phyloP scores from a whole-genome alignment of 1,140 invertebrate genomes.

The Diabrotica virgifera region DNA sequence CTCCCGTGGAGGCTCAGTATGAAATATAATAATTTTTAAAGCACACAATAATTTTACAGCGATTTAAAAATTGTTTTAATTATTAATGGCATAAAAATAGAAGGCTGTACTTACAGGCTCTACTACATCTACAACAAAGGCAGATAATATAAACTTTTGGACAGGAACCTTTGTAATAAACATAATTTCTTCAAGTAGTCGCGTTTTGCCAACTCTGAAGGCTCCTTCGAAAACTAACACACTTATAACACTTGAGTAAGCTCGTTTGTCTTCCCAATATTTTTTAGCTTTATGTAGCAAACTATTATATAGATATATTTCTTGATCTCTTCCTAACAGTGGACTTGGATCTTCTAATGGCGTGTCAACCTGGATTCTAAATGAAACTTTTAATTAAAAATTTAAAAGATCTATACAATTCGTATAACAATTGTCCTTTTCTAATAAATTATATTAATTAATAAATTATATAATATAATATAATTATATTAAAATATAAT shows the following conservation, averaged over 20 bases:
- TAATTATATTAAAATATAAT: no score
- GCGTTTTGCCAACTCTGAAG: constrained; percentile 57
- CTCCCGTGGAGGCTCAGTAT: no score
- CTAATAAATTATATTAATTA: no score
- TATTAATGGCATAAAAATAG: no score
- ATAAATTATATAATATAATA: no score
- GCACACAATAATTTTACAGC: background rate
- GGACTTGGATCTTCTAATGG: constrained; percentile 19
- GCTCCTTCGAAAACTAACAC: constrained; percentile 51
- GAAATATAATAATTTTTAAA: constrained; percentile 6
- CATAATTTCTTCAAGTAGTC: constrained; percentile 57
- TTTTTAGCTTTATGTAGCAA: constrained; percentile 42
- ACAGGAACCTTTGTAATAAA: constrained; percentile 47
- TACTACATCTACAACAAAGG: constrained; percentile 20
- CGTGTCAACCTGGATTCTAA: background rate
- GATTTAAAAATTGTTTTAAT: no score
- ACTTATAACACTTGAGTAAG: constrained; percentile 10
- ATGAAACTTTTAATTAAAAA: background rate
- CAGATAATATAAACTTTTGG: constrained; percentile 31
- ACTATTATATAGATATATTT: constrained; percentile 45
- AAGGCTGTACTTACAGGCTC: background rate
- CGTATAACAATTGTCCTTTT: no score
- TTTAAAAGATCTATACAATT: background rate
- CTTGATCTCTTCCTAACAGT: constrained; percentile 45
- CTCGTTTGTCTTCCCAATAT: constrained; percentile 5